phyloP scores from a whole-genome alignment of 35 echinoderm and acorn worm species.

The Nesometra sesokonis region DNA sequence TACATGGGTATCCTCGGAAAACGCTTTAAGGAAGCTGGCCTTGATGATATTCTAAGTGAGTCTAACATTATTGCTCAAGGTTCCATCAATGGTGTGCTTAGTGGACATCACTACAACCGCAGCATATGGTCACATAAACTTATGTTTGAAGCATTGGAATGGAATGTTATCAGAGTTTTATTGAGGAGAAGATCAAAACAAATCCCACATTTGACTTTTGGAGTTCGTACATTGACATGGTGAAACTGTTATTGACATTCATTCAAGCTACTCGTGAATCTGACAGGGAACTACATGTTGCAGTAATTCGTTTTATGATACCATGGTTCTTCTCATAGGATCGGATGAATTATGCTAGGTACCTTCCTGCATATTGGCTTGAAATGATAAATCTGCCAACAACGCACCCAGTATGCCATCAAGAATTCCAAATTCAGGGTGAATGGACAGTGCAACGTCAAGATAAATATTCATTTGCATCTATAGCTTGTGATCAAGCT shows the following conservation, averaged over 20 bases:
- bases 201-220: conserved; percentile 1
- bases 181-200: neutral
- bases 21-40: neutral
- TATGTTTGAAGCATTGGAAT: conserved; percentile 29
- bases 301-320: conserved; percentile 2
- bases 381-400: conserved; percentile 40
- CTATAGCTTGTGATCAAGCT: conserved; percentile 29
- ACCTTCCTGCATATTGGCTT: conserved; percentile 43
- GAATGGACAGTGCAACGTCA: conserved; percentile 27
- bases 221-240: conserved; percentile 18
- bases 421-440: conserved; percentile 19
- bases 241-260: neutral
- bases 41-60: neutral
- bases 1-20: neutral
- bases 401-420: conserved; percentile 24
- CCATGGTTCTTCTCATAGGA: conserved; percentile 77
- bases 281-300: conserved; percentile 5
- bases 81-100: neutral
- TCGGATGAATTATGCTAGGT: conserved; percentile 46
- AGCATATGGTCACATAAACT: conserved; percentile 58
- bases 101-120: neutral
- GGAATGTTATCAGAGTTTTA: neutral
- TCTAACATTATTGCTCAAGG: neutral
- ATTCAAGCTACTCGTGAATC: neutral
- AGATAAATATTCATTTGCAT: conserved; percentile 14